Base-by-base conservation (phyloP, 2,113 vertebrate genomes). In the Catagonus wagneri region DNA sequence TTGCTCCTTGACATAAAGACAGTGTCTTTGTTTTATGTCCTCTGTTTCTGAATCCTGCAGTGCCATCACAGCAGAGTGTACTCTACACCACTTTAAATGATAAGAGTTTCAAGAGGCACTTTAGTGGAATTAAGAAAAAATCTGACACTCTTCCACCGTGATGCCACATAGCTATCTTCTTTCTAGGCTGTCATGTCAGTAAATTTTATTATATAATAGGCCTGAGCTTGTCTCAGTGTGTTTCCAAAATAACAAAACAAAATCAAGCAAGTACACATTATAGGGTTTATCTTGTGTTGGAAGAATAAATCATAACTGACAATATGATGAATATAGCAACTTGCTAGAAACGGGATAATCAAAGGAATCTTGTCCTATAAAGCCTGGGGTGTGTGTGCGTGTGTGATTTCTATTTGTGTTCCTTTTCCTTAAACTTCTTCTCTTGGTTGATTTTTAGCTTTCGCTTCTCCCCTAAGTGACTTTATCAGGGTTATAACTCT, bases 71-170 rank as follows among this genome's bases (percentile, higher is more conserved):
- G 98, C 96, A 96, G 98, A 98, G 93, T 98, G 96, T 20, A 84
- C 52, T 54, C 69, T 83, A 98, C 97, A 98, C 97, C 96, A 93
- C 93, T 98, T 93, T 94, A 97, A 98, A 98, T 98, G 96, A 98
- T 94, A 98, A 98, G 98, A 98, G 98, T 98, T 98, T 99, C 98
- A 98, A 98, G 98, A 99, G 98, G 98, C 98, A 99, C 98, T 99
- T 99, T 98, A 99, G 99, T 99, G 98, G 98, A 99, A 98, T 98
- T 99, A 98, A 98, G 98, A 99, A 99, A 99, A 99, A 98, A 98
- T 98, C 98, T 98, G 98, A 98, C 98, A 98, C 98, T 98, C 98
- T 98, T 99, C 98, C 98, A 99, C 98, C 29, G 0, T 96, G 97
- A 98, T 99, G 98, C 98, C 98, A 98, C 97, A 98, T 98, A 98